Evolutionary conservation across 1,140 invertebrate species (phyloP).

Genomic region (Manduca sexta): DNA sequence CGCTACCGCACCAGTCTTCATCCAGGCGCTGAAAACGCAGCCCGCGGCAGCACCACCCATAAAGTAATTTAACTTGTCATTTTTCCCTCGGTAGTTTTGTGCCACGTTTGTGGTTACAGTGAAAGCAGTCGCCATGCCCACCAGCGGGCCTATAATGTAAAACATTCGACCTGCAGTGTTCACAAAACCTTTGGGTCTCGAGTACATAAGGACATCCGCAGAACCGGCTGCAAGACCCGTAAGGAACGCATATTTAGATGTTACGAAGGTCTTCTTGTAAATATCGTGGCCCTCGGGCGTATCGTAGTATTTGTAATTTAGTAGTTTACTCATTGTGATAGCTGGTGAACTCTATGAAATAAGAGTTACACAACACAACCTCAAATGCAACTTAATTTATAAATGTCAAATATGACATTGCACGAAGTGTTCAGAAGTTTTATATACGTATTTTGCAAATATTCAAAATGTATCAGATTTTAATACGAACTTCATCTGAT

Average conservation of each 20-base stretch:
- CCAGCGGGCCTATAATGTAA: slow-evolving; percentile 74
- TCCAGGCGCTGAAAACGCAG: slow-evolving; percentile 74
- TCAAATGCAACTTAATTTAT: not conserved
- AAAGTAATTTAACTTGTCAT: slow-evolving; percentile 77
- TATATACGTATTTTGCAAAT: no score
- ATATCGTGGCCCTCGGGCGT: slow-evolving; percentile 81
- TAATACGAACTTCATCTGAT: no score
- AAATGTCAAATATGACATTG: not conserved
- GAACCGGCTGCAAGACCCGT: slow-evolving; percentile 67
- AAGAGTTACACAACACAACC: slow-evolving; percentile 54
- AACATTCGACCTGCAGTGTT: slow-evolving; percentile 48
- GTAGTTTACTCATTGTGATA: slow-evolving; percentile 24
- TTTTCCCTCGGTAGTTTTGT: slow-evolving; percentile 76
- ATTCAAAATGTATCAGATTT: no score
- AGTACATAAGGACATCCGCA: slow-evolving; percentile 74
- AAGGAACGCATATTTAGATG: slow-evolving; percentile 73
- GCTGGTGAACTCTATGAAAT: slow-evolving; percentile 4
- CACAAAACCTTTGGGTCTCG: slow-evolving; percentile 71
- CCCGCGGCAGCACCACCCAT: slow-evolving; percentile 75
- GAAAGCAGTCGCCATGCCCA: slow-evolving; percentile 78
- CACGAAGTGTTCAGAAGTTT: not conserved
- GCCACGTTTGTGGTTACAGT: slow-evolving; percentile 75
- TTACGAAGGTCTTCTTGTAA: slow-evolving; percentile 76
- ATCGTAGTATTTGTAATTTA: slow-evolving; percentile 77
- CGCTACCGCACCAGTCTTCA: slow-evolving; percentile 36